Evolutionary conservation across 2,888 invertebrate species (phyloP).

Genomic region (Chloromyia formosa): DNA sequence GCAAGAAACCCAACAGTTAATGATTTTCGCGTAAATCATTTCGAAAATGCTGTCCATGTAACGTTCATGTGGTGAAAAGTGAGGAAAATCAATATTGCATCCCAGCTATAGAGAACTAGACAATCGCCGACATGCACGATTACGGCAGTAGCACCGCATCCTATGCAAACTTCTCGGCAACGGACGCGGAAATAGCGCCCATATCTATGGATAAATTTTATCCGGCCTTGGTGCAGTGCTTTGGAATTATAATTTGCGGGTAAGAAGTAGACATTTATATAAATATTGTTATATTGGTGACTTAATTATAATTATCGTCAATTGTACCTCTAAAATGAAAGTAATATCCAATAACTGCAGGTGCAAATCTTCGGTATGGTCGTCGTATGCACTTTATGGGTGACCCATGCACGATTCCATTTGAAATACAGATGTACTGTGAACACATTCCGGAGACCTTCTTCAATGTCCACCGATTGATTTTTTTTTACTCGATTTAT

Average conservation of each 20-base stretch:
- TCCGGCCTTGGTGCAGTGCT: conserved; percentile 91
- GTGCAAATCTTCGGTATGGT: too few relatives aligned
- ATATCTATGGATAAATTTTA: conserved; percentile 80
- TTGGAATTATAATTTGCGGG: conserved; percentile 90
- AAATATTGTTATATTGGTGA: conserved; percentile 3
- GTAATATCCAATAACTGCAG: too few relatives aligned
- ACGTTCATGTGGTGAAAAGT: not conserved
- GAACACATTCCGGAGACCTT: too few relatives aligned
- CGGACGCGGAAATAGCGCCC: conserved; percentile 50
- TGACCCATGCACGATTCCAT: too few relatives aligned
- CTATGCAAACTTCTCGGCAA: not conserved
- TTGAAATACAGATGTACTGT: too few relatives aligned
- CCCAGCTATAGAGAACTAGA: not conserved
- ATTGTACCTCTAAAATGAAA: too few relatives aligned
- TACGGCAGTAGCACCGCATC: not conserved
- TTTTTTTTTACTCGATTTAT: too few relatives aligned
- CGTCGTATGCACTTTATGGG: too few relatives aligned
- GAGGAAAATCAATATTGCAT: conserved; percentile 20
- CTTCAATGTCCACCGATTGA: too few relatives aligned
- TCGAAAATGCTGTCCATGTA: not conserved
- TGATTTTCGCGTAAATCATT: not conserved
- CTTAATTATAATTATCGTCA: too few relatives aligned
- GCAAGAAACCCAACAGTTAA: not conserved
- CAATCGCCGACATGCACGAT: not conserved
- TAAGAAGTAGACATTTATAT: conserved; percentile 65